Evolutionary conservation across 2,888 invertebrate species (phyloP).

Genomic region (Rotaria sp.): DNA sequence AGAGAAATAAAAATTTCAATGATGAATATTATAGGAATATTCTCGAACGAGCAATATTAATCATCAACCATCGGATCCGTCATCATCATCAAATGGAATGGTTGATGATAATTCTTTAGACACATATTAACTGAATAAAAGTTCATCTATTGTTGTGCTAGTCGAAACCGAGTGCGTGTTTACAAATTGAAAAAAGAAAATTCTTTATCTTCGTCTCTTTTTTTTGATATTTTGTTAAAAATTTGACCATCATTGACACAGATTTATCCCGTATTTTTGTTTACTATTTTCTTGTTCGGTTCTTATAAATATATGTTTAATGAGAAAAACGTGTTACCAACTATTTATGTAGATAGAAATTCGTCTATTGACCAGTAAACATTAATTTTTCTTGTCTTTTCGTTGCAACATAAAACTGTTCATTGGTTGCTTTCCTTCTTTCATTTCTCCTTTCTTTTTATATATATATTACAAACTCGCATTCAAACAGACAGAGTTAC

Average conservation of each 20-base stretch:
- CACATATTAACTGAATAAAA: conserved; percentile 19
- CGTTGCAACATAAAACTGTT: neutral
- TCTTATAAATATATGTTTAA: neutral
- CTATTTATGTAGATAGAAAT: neutral
- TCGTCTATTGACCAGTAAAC: neutral
- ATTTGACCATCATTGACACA: neutral
- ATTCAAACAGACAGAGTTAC: conserved; percentile 9
- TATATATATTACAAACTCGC: neutral
- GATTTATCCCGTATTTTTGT: conserved; percentile 19
- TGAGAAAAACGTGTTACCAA: neutral
- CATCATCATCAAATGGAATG: neutral
- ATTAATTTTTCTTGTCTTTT: neutral
- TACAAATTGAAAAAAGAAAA: neutral
- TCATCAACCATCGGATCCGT: neutral
- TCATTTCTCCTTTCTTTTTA: neutral
- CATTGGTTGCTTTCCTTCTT: neutral
- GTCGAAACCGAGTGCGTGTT: conserved; percentile 17
- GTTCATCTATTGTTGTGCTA: neutral
- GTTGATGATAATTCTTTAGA: conserved; percentile 8
- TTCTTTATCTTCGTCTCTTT: neutral
- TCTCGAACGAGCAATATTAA: conserved; percentile 7
- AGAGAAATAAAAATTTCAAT: neutral
- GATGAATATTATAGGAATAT: neutral
- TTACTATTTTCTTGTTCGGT: neutral
- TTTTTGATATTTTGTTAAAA: neutral